phyloP scores from a whole-genome alignment of 1,140 invertebrate genomes.

The Zaprionus lachaisei region DNA sequence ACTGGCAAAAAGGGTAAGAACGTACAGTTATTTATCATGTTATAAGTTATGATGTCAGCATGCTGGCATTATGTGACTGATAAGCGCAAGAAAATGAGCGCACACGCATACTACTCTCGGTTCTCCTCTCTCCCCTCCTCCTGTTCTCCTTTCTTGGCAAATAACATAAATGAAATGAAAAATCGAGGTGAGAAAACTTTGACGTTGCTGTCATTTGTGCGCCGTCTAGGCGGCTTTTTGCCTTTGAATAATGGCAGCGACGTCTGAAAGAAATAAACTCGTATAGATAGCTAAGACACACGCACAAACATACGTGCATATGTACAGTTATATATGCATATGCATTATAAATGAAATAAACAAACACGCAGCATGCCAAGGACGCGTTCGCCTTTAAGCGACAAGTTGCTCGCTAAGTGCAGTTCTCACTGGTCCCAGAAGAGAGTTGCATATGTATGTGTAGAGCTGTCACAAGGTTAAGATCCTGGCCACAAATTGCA shows the following conservation, averaged over 20 bases:
- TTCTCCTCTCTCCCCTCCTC: not conserved
- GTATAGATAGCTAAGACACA: conserved; percentile 16
- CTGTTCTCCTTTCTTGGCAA: not conserved
- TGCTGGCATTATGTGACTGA: conserved; percentile 78
- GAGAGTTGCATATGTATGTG: not conserved
- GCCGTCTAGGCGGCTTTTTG: conserved; percentile 45
- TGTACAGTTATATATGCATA: conserved; percentile 23
- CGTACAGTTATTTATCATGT: conserved; percentile 80
- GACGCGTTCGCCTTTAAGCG: not conserved
- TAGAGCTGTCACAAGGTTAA: conserved; percentile 3
- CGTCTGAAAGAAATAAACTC: conserved; percentile 35
- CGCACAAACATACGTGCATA: conserved; percentile 21
- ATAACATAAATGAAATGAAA: conserved; percentile 75
- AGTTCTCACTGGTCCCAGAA: conserved; percentile 53
- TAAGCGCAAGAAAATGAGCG: conserved; percentile 63
- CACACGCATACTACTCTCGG: conserved; percentile 15
- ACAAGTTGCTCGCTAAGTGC: conserved; percentile 38
- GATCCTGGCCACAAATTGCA: not conserved
- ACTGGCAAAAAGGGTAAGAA: conserved; percentile 55
- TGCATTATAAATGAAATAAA: conserved; percentile 79
- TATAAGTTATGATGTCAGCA: conserved; percentile 83
- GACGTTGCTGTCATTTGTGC: conserved; percentile 68
- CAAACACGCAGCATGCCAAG: conserved; percentile 23
- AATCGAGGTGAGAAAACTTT: conserved; percentile 79
- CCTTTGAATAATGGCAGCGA: conserved; percentile 57